Percentiles rank a stretch among this genome's conserved stretches.
phyloP scores from a whole-genome alignment of 2,797 vertebrate genomes.

The Zalophus californianus region DNA sequence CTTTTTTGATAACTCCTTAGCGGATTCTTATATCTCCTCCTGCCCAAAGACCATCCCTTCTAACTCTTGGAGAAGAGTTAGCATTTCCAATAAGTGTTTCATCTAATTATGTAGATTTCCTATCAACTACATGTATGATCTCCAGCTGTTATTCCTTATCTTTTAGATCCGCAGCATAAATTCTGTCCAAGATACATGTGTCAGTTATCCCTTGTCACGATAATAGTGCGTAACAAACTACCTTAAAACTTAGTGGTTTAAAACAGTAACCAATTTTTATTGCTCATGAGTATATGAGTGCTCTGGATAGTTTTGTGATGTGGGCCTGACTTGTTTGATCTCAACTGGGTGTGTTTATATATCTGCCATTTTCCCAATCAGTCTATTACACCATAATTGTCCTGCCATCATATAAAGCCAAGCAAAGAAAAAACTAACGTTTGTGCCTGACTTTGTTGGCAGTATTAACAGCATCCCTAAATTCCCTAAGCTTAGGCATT shows the following conservation, averaged over 20 bases:
- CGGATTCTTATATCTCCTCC: constrained; percentile 38
- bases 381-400: neutral
- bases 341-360: neutral
- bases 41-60: neutral
- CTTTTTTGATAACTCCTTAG: constrained; percentile 1
- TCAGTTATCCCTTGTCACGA: neutral
- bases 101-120: neutral
- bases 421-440: neutral
- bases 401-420: neutral
- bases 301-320: neutral
- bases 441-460: neutral
- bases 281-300: neutral
- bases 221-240: constrained; percentile 22
- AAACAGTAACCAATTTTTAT: neutral
- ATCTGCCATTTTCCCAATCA: neutral
- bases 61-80: neutral
- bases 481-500: neutral
- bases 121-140: neutral
- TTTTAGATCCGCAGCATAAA: neutral
- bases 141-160: neutral
- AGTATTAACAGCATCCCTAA: neutral
- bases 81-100: neutral
- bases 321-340: neutral
- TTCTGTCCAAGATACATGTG: neutral
- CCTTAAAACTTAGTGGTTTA: constrained; percentile 19